Conservation (phyloP, 2,888 invertebrate genomes). For the Nymphalis polychloros region DNA sequence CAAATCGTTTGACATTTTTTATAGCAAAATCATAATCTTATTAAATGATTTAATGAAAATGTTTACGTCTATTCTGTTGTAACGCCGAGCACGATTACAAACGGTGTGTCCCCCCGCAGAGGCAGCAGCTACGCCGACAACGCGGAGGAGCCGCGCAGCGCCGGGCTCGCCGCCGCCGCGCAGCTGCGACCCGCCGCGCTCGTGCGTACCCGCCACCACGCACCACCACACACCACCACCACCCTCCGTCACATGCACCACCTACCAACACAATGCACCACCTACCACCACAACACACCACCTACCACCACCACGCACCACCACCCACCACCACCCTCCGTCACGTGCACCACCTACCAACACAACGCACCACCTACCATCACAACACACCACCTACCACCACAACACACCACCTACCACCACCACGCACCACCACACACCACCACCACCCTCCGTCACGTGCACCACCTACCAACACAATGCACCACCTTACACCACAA, state of each 20-base stretch:
- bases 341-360: too few relatives aligned
- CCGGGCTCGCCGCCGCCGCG: slow-evolving; percentile 67
- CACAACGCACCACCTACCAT: not conserved
- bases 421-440: not conserved
- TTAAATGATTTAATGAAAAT: too few relatives aligned
- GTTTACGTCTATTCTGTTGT: too few relatives aligned
- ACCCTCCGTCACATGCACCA: too few relatives aligned
- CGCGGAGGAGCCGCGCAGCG: slow-evolving; percentile 73
- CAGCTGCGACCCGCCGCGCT: slow-evolving; percentile 62
- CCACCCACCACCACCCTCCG: not conserved
- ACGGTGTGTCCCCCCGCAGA: slow-evolving; percentile 48
- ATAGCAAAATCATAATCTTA: too few relatives aligned
- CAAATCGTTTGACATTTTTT: too few relatives aligned
- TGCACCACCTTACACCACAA: not conserved
- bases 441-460: not conserved
- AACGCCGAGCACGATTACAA: too few relatives aligned
- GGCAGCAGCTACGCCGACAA: slow-evolving; percentile 85
- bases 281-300: not conserved
- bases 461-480: not conserved
- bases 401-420: not conserved
- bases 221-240: too few relatives aligned
- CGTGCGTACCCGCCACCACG: slow-evolving; percentile 51
- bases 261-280: too few relatives aligned
- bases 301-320: not conserved
- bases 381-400: too few relatives aligned